Evolutionary conservation across 2,113 vertebrate species (phyloP), one percentile per base, ranked within the genome.

Genomic region (Brachyistius frenatus): DNA sequence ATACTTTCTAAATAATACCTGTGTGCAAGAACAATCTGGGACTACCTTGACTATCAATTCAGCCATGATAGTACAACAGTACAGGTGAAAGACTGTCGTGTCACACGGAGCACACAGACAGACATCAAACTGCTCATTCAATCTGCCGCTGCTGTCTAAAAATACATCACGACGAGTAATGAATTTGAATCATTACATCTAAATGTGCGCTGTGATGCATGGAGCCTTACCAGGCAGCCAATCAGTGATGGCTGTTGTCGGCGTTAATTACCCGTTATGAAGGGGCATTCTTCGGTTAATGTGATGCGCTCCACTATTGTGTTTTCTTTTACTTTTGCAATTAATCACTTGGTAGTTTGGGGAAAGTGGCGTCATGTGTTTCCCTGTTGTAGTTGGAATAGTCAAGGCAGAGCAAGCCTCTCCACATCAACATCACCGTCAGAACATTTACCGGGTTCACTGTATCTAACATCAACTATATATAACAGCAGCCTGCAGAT

Each of bases 251-350:
- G 35, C 55, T 57, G 57, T 66, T 66, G 67, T 79, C 73, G 47
- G 68, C 44, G 23, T 64, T 78, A 84, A 87, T 90, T 50, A 54
- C 54, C 68, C 15, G 2, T 86, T 60, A 68, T 52, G 78, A 86
- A 2, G 65, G 67, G 70, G 41, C 80, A 71, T 67, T 75, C 66
- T 37, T 75, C 23, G n/a, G 77, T 67, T 87, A 86, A 90, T 71
- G 69, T 81, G 73, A 82, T 61, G 15, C 9, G 1, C 5, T 58
- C 72, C 73, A 52, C 74, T 70, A 44, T 68, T 84, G 66, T 78
- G 31, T 80, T 81, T 79, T 79, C 11, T 37, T 70, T 56, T 57
- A 32, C n/a, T 23, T 47, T 62, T 60, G 47, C 15, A 57, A 81
- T 89, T 69, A 77, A 81, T 85, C 76, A 88, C 70, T 50, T 75